phyloP scores from a whole-genome alignment of 2,113 vertebrate species.

The Phalacrocorax brasilianus region DNA sequence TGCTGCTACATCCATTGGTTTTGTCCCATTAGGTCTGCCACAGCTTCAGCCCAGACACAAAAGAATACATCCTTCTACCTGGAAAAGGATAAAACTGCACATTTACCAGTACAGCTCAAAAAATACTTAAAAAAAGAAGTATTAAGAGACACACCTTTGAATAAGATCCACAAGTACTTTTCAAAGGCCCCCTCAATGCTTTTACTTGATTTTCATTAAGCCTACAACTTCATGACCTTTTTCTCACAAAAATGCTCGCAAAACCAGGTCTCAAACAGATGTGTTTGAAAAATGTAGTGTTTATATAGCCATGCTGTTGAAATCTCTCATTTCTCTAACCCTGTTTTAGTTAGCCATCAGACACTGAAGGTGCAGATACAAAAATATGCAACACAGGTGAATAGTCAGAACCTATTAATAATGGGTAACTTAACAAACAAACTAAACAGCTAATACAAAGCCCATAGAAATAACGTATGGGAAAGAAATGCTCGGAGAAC shows the following conservation, averaged over 20 bases:
- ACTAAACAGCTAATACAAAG: background rate
- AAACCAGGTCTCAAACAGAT: background rate
- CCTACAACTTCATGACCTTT: background rate
- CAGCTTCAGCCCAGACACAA: background rate
- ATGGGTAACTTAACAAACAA: background rate
- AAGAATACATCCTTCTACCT: background rate
- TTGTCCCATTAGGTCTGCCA: background rate
- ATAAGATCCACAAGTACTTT: background rate
- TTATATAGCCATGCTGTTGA: background rate
- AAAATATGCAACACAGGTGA: background rate
- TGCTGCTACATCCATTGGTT: background rate
- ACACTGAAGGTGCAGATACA: background rate
- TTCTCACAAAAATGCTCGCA: background rate
- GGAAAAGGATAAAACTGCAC: background rate
- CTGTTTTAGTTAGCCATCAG: background rate
- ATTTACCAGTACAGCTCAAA: background rate
- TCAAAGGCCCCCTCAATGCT: background rate
- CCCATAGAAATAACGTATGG: background rate
- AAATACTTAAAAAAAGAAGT: background rate
- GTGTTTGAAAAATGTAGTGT: background rate
- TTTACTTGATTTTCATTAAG: background rate
- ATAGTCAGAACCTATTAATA: background rate
- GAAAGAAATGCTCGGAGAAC: background rate
- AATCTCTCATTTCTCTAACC: background rate
- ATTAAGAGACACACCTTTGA: background rate